Base-by-base conservation (phyloP, 1,140 invertebrate species). In the Drosophila teissieri region DNA sequence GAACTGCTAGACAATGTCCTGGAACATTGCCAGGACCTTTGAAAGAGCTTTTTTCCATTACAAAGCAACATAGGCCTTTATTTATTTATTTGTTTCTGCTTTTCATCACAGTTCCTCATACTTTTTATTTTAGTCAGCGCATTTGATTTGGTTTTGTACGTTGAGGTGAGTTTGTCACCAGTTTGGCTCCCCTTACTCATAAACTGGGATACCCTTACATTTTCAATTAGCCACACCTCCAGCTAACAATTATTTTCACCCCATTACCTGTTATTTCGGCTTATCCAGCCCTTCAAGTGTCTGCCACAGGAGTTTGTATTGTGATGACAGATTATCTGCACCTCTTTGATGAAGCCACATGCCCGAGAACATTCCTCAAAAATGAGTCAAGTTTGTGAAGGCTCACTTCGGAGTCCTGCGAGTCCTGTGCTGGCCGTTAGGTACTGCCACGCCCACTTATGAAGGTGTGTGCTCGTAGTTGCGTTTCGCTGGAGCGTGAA, bases 401-500 rank as follows among this genome's bases (percentile, higher is more conserved):
- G 57, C 14, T 62, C 17, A 1, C 12, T 15, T 22, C n/a, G 45
- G 22, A 55, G 14, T 69, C 34, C 34, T 44, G 40, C 2, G 17
- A 19, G 10, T 44, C 17, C 40, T 27, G n/a, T n/a, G n/a, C 22
- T 42, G 58, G 24, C 57, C 8, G 31, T 4, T 60, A 68, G 46
- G 46, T 63, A 31, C 31, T 69, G 10, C 14, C 17, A 36, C 19
- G 54, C 12, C 19, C 55, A 46, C 31, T 22, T 48, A 22, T 44
- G 51, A 27, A 76, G 78, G 65, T 81, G 64, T 81, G 64, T 64
- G 67, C 49, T 65, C 56, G 49, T 76, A 67, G 67, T 56, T 68
- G 68, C 56, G 76, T 68, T 63, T 67, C 64, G 74, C 40, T 78
- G 61, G 62, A 73, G 79, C 79, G 76, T 78, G 57, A 78, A 82